Conservation (phyloP, 2,888 invertebrate species). For the Dasypogon diadema region DNA sequence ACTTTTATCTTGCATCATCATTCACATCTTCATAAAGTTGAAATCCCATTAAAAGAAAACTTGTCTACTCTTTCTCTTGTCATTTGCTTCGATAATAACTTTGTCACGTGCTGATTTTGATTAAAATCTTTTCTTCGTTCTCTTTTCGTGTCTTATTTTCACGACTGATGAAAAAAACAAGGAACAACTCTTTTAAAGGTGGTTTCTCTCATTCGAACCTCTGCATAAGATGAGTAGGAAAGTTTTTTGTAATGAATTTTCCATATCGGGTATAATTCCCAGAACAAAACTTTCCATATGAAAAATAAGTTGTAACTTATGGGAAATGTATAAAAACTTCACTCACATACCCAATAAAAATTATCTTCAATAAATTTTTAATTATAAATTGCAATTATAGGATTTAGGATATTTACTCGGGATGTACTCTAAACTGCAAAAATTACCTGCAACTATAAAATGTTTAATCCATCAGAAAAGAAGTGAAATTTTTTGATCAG, state of each 20-base stretch:
- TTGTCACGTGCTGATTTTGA: slow-evolving; percentile 44
- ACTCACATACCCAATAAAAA: too few relatives aligned
- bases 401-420: too few relatives aligned
- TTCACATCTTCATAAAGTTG: slow-evolving; percentile 26
- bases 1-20: slow-evolving; percentile 3
- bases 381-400: too few relatives aligned
- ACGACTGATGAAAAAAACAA: neutral
- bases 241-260: neutral
- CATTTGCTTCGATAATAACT: slow-evolving; percentile 40
- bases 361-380: too few relatives aligned
- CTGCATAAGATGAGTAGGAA: neutral
- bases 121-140: slow-evolving; percentile 26
- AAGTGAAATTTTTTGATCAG: too few relatives aligned
- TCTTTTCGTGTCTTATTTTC: neutral
- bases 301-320: too few relatives aligned
- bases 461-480: too few relatives aligned
- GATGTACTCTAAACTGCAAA: too few relatives aligned
- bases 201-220: neutral
- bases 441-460: too few relatives aligned
- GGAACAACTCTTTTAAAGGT: neutral
- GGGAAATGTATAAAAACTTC: too few relatives aligned
- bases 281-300: neutral
- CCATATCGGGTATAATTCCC: neutral
- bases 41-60: slow-evolving; percentile 23
- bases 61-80: neutral